Evolutionary conservation across 2,113 vertebrate genomes (phyloP).

Genomic region (Caracal caracal): DNA sequence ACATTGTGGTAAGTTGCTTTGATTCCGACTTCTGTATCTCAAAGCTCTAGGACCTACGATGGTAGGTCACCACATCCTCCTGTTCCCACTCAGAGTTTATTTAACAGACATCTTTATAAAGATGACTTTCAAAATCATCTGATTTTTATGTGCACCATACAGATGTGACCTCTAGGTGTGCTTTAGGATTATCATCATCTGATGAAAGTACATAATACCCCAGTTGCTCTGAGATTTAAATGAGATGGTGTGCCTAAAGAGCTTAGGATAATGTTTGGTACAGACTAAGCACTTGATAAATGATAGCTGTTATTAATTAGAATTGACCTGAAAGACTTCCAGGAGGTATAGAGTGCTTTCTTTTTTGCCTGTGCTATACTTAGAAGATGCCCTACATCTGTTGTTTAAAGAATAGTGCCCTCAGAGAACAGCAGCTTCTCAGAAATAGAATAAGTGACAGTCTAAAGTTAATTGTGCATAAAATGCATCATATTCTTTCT

Average conservation of each 20-base stretch:
- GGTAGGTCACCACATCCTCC: neutral
- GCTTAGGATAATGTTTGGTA: neutral
- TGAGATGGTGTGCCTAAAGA: neutral
- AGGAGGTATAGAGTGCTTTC: neutral
- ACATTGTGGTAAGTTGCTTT: neutral
- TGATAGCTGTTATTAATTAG: neutral
- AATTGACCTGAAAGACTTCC: neutral
- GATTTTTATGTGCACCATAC: neutral
- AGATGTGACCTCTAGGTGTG: neutral
- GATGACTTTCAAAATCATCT: neutral
- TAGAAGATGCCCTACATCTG: neutral
- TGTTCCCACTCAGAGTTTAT: neutral
- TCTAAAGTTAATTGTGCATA: slow-evolving; percentile 39
- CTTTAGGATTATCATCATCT: neutral
- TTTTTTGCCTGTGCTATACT: neutral
- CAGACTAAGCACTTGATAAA: neutral
- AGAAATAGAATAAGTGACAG: neutral
- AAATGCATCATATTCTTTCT: neutral
- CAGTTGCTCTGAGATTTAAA: neutral
- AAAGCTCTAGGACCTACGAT: neutral
- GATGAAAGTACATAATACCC: neutral
- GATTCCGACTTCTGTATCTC: neutral
- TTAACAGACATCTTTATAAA: neutral
- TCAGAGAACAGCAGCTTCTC: slow-evolving; percentile 29
- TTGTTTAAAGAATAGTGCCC: neutral